Evolutionary conservation across 2,888 invertebrate species (phyloP).

Genomic region (Acrobasis consociella): DNA sequence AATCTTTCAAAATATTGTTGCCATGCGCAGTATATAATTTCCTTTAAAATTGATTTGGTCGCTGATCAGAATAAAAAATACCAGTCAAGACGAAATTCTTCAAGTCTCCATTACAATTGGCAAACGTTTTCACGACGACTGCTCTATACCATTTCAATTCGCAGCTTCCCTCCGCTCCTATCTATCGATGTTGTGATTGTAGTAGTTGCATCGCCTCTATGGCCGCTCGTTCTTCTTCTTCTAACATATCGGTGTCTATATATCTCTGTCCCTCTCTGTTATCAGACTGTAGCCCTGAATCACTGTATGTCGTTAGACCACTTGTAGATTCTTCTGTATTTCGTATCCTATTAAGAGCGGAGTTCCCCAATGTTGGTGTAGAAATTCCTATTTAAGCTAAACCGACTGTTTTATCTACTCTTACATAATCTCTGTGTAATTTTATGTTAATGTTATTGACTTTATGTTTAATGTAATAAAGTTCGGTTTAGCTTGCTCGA

Average conservation of each 20-base stretch:
- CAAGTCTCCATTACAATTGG: slow-evolving; percentile 20
- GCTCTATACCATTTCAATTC: slow-evolving; percentile 76
- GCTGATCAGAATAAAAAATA: too few species aligned
- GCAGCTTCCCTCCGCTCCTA: slow-evolving; percentile 74
- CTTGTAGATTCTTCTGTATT: slow-evolving; percentile 79
- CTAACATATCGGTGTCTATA: slow-evolving; percentile 67
- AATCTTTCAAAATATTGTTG: too few species aligned
- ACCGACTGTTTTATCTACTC: slow-evolving; percentile 43
- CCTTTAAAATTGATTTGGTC: too few species aligned
- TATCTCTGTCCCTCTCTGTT: slow-evolving; percentile 71
- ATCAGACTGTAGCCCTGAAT: slow-evolving; percentile 71
- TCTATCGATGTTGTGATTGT: slow-evolving; percentile 80
- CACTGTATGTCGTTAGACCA: slow-evolving; percentile 75
- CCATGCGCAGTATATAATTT: too few species aligned
- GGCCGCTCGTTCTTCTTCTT: slow-evolving; percentile 71
- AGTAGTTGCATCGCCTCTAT: slow-evolving; percentile 79
- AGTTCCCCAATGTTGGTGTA: slow-evolving; percentile 73
- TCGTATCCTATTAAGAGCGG: slow-evolving; percentile 73
- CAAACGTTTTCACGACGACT: slow-evolving; percentile 28
- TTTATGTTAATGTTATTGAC: slow-evolving; percentile 27
- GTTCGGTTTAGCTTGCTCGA: slow-evolving; percentile 72
- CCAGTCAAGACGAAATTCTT: background rate
- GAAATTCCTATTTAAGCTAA: slow-evolving; percentile 65
- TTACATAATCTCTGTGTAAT: background rate
- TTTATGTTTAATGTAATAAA: slow-evolving; percentile 31